Percentiles rank a stretch among this genome's conserved stretches.
Conservation (phyloP, 2,888 invertebrate species). For the Mythimna vitellina region DNA sequence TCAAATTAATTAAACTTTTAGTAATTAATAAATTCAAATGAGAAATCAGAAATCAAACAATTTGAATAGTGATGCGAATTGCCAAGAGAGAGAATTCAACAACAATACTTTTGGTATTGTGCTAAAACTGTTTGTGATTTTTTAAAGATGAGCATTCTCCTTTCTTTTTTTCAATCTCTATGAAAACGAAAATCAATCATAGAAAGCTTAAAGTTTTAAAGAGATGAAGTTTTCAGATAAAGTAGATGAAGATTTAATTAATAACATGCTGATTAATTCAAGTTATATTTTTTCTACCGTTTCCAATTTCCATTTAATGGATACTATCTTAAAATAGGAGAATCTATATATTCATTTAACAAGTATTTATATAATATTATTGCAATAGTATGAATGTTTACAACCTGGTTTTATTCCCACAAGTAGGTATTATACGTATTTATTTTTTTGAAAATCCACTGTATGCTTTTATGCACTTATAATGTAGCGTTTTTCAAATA, state of each 20-base stretch:
- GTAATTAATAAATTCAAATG: slow-evolving; percentile 31
- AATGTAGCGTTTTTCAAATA: no score
- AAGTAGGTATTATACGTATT: no score
- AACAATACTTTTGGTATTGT: no score
- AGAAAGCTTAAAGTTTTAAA: neutral
- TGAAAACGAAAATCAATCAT: neutral
- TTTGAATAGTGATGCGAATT: neutral
- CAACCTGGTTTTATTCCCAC: no score
- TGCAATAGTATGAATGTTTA: no score
- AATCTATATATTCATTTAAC: no score
- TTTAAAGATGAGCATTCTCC: neutral
- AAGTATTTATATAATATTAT: no score
- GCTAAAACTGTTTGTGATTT: no score
- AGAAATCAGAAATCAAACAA: no score
- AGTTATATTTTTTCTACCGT: no score
- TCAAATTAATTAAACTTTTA: slow-evolving; percentile 29
- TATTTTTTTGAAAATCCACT: neutral
- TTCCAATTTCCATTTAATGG: no score
- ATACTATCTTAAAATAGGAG: no score
- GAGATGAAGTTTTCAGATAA: neutral
- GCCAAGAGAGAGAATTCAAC: neutral
- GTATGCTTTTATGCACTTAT: neutral
- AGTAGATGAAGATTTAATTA: neutral
- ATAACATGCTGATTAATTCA: neutral
- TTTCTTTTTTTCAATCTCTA: neutral